Percentiles rank a stretch among this genome's conserved stretches.
These are phyloP conservation scores for Drosophila oshimai DNA, from an alignment of 1,140 invertebrate species.

Conservation along the genomic window DNA sequence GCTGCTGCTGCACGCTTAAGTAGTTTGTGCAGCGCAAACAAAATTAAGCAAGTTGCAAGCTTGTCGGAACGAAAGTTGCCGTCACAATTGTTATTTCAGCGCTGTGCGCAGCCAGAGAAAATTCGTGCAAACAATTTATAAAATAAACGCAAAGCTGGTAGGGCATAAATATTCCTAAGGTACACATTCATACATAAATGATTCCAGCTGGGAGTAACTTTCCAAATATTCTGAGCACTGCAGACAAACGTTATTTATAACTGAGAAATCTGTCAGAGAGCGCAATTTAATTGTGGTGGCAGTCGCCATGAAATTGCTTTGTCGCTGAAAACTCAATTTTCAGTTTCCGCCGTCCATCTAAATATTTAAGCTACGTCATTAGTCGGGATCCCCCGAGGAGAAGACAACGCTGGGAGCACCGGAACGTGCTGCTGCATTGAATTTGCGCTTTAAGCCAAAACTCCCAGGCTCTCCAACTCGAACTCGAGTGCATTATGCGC, in stretches of 20 bases:
- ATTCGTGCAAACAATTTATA: constrained; percentile 25
- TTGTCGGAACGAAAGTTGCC: constrained; percentile 41
- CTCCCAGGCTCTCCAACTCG: background rate
- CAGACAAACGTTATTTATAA: constrained; percentile 46
- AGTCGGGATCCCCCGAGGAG: constrained; percentile 19
- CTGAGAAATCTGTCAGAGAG: constrained; percentile 32
- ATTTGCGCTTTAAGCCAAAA: constrained; percentile 38
- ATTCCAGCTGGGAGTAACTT: constrained; percentile 2
- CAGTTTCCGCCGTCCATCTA: constrained; percentile 10
- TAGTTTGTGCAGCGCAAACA: constrained; percentile 62
- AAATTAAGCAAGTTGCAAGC: constrained; percentile 60
- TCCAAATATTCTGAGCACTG: background rate
- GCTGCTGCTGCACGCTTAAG: constrained; percentile 41
- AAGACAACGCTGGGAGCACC: background rate
- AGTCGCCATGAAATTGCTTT: constrained; percentile 37
- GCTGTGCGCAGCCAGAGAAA: constrained; percentile 1
- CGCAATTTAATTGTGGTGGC: constrained; percentile 41
- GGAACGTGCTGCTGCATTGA: constrained; percentile 40
- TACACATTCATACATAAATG: constrained; percentile 1
- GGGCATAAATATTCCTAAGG: background rate
- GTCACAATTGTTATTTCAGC: constrained; percentile 37
- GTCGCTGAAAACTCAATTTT: constrained; percentile 39
- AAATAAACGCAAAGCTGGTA: constrained; percentile 8
- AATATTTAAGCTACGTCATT: constrained; percentile 70
- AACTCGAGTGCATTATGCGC: constrained; percentile 51